Percentiles rank a stretch among this genome's conserved stretches.
Conservation (phyloP, 2,888 invertebrate genomes). For the Drosophila merina region DNA sequence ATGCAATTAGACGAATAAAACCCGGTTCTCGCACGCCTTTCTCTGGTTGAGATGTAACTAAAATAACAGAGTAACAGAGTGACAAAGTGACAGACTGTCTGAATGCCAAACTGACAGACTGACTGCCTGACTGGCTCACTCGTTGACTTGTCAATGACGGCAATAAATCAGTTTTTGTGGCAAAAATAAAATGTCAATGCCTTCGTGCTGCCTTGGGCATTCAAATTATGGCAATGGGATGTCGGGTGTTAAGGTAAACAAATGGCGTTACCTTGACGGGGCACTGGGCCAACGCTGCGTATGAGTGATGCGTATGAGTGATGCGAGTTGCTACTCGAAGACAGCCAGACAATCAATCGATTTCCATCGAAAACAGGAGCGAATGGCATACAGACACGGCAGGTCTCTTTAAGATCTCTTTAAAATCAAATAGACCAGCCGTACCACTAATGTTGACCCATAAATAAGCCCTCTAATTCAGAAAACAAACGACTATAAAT, state of each 20-base stretch:
- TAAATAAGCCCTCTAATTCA: conserved; percentile 41
- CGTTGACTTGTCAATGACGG: conserved; percentile 65
- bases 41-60: conserved; percentile 24
- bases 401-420: conserved; percentile 27
- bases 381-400: neutral
- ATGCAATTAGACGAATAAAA: conserved; percentile 46
- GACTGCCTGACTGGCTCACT: conserved; percentile 21
- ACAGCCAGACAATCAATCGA: conserved; percentile 35
- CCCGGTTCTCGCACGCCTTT: conserved; percentile 2
- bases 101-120: conserved; percentile 15
- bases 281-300: conserved; percentile 39
- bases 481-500: conserved; percentile 20
- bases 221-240: conserved; percentile 39
- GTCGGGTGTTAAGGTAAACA: conserved; percentile 4
- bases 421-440: conserved; percentile 21
- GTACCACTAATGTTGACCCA: conserved; percentile 12
- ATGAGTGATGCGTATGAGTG: conserved; percentile 55
- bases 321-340: conserved; percentile 37
- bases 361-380: conserved; percentile 8
- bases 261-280: conserved; percentile 19
- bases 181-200: conserved; percentile 45
- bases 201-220: conserved; percentile 20
- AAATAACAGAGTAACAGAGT: conserved; percentile 8
- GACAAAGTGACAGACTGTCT: conserved; percentile 16
- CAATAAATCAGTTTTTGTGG: conserved; percentile 62